Base-by-base conservation (phyloP, 2,888 invertebrate species). In the Tricholauxania praeusta region DNA sequence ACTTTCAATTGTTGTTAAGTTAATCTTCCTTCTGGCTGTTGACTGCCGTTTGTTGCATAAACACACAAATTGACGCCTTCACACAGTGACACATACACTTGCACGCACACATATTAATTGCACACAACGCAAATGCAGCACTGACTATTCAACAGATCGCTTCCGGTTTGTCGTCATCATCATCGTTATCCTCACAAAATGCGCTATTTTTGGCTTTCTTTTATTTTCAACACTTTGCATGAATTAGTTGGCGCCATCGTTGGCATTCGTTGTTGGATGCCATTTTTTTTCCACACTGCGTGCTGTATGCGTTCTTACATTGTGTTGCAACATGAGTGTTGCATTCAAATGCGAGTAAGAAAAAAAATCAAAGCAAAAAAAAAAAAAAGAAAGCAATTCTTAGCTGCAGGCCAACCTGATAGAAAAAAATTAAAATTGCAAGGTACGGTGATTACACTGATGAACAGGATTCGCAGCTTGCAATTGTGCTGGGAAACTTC, bases 201-300 rank as follows among this genome's bases (percentile, higher is more conserved):
- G 39, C 39, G 39, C 39, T 4, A 10, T 39, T 39, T 39, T 39
- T 1, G 10, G 10, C 8, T 55, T n/a, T 22, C 12, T 3, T 17
- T 55, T 12, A 17, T 55, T 22, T 17, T 55, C 55, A 28, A 39
- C 48, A 47, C 67, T 59, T 47, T 52, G n/a, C 59, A 53, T 28
- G 60, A 60, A 72, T 55, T 72, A 66, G 66, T 67, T 72, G 66
- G 60, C 72, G 66, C 67, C 67, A 66, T 66, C 65, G 57, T 72
- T 66, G 72, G 72, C 72, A 67, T 59, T 72, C 67, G 62, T 67
- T 62, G 67, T 62, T 66, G 62, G 66, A 66, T 65, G 60, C 47
- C 52, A 59, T 66, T 64, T 59, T 67, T 48, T 48, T 19, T 48
- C 57, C 19, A 39, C 49, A 22, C 32, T 53, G 59, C 67, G 12